phyloP scores from a whole-genome alignment of 2,888 invertebrate genomes.

The Chaetogeoica ovagalla region DNA sequence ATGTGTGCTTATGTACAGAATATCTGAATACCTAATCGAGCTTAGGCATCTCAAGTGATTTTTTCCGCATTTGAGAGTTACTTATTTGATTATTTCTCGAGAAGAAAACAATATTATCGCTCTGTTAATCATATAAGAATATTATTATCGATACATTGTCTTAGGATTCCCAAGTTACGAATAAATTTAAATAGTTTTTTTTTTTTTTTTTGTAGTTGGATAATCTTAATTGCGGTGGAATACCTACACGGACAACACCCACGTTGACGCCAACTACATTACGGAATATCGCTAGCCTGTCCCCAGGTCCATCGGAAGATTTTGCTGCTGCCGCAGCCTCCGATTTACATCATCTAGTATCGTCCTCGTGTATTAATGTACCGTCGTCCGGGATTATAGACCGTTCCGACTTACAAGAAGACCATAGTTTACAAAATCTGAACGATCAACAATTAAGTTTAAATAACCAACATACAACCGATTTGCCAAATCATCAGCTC shows the following conservation, averaged over 20 bases:
- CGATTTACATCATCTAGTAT: constrained; percentile 33
- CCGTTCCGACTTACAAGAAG: constrained; percentile 21
- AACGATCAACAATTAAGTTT: constrained; percentile 6
- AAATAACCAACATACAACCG: constrained; percentile 21
- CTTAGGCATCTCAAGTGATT: too few relatives aligned
- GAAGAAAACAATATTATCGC: not conserved
- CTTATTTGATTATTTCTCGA: too few relatives aligned
- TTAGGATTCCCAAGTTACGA: too few relatives aligned
- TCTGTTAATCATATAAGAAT: not conserved
- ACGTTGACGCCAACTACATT: constrained; percentile 90
- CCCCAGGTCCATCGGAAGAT: constrained; percentile 11
- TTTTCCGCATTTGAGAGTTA: too few relatives aligned
- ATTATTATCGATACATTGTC: not conserved
- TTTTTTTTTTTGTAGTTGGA: constrained; percentile 58
- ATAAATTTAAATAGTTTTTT: constrained; percentile 10
- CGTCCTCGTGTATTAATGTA: not conserved
- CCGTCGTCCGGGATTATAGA: not conserved
- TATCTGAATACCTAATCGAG: too few relatives aligned
- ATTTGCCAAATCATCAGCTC: constrained; percentile 15
- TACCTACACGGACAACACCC: constrained; percentile 89
- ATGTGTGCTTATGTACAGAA: too few relatives aligned
- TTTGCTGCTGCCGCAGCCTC: constrained; percentile 31
- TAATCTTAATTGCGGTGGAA: constrained; percentile 64
- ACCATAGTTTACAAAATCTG: constrained; percentile 6
- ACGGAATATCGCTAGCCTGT: constrained; percentile 64